A percentile compares a stretch with the other conserved stretches of the same genome.
Conservation (phyloP, 23 tunicate genomes). For the Halocynthia roretzi region DNA sequence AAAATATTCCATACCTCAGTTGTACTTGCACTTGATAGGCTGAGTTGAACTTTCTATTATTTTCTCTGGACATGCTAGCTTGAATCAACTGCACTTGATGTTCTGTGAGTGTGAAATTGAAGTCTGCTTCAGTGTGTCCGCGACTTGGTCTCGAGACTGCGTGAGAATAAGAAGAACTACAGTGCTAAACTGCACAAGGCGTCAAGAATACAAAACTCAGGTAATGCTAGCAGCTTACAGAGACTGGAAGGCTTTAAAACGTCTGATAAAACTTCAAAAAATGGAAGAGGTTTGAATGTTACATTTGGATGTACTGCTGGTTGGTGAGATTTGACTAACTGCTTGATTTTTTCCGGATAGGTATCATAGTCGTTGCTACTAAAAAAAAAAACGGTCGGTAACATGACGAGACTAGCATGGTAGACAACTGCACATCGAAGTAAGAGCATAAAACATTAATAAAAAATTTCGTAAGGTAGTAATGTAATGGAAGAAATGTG, state of each 20-base stretch:
- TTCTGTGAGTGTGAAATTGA: constrained; percentile 10
- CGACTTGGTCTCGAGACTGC: constrained; percentile 7
- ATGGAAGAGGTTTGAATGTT: constrained; percentile 46
- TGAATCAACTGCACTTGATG: not conserved
- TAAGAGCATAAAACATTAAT: too few species aligned
- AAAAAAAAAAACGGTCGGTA: not conserved
- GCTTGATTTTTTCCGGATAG: not conserved
- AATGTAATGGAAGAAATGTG: too few species aligned
- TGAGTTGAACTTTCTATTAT: not conserved
- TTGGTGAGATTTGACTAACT: not conserved
- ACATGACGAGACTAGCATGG: not conserved
- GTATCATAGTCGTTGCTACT: not conserved
- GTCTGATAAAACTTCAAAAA: constrained; percentile 41
- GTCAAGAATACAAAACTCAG: not conserved
- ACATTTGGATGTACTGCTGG: constrained; percentile 19
- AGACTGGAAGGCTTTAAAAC: constrained; percentile 33
- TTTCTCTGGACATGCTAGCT: not conserved
- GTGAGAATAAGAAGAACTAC: not conserved
- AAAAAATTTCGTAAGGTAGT: too few species aligned
- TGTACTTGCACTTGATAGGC: constrained; percentile 21
- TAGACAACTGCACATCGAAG: too few species aligned
- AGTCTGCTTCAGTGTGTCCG: constrained; percentile 7
- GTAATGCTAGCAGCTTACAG: constrained; percentile 28
- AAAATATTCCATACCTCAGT: constrained; percentile 1
- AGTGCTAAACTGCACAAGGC: not conserved